Base-by-base conservation (phyloP, 2,113 vertebrate species). In the Seriola aureovittata region DNA sequence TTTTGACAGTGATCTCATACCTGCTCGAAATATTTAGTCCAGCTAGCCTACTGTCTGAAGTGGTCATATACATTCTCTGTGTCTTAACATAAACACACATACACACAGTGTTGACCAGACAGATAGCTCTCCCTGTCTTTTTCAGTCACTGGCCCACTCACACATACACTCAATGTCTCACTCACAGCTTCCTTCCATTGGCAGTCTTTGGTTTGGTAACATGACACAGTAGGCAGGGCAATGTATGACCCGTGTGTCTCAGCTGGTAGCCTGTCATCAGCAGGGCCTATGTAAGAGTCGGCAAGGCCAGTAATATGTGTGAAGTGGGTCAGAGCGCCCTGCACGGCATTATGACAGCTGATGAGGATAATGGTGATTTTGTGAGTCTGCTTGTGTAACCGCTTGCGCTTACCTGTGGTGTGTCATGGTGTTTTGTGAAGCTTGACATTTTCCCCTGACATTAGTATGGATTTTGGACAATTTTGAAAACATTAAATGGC, bases 1-100 rank as follows among this genome's bases (percentile, higher is more conserved):
- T 85, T 92, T 84, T 91, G 85, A 88, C 65, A 68, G 57, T 79
- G 79, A 86, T 77, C 71, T 89, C 85, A 83, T 85, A 74, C 72
- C 42, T 75, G 42, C 58, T 58, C 13, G 1, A 65, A 68, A 65
- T 82, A 86, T 71, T 72, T 75, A 29, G 75, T 77, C 36, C 3
- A 11, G 9, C 54, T 62, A 54, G 9, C 52, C 34, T 40, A 21
- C 80, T 79, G 75, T 83, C 73, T 76, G 29, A 11, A 75, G 58
- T 54, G 12, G 34, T 65, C 44, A 23, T 70, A 36, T 66, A 57
- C 58, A 62, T 44, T 44, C 69, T 65, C 12, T 69, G 19, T 55
- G 68, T 16, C 34, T 36, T 40, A 60, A 66, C 62, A 58, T 54
- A 69, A n/a, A 64, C 42, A 62, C 48, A n/a, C 52, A 62, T 66